Evolutionary conservation across 2,888 invertebrate species (phyloP).

Genomic region (Tenthredo scrophulariae): DNA sequence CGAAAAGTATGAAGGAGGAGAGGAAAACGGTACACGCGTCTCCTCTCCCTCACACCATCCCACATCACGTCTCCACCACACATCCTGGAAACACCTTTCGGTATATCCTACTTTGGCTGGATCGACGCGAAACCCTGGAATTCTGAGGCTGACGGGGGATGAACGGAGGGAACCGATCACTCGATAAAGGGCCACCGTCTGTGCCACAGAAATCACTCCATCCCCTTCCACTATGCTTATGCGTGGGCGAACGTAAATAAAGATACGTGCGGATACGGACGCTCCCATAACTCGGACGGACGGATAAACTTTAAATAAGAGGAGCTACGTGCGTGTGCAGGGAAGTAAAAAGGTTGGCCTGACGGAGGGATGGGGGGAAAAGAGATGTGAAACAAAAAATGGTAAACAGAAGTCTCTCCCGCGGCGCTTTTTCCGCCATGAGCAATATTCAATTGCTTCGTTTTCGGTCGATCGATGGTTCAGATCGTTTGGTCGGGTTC

Average conservation of each 20-base stretch:
- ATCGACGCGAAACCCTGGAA: conserved; percentile 41
- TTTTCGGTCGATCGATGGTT: conserved; percentile 42
- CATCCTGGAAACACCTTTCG: conserved; percentile 34
- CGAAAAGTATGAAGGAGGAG: not conserved
- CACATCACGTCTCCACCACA: not conserved
- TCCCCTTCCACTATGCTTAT: not conserved
- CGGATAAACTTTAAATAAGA: conserved; percentile 30
- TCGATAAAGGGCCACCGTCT: conserved; percentile 42
- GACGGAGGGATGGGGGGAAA: not conserved
- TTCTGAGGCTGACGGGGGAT: conserved; percentile 11
- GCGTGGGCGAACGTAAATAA: conserved; percentile 18
- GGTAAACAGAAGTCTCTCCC: conserved; percentile 25
- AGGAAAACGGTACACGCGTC: not conserved
- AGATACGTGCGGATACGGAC: conserved; percentile 37
- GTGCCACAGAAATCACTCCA: conserved; percentile 35
- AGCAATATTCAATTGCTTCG: conserved; percentile 26
- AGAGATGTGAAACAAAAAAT: conserved; percentile 12
- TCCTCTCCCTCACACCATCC: not conserved
- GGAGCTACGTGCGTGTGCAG: conserved; percentile 17
- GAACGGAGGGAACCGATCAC: conserved; percentile 46
- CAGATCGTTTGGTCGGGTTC: conserved; percentile 25
- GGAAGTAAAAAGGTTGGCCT: not conserved
- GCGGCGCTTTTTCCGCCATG: not conserved
- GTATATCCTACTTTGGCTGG: conserved; percentile 36
- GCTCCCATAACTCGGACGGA: not conserved